These are phyloP conservation scores for Cynopterus brachyotis DNA, from an alignment of 2,113 vertebrate species.

Conservation along the genomic window DNA sequence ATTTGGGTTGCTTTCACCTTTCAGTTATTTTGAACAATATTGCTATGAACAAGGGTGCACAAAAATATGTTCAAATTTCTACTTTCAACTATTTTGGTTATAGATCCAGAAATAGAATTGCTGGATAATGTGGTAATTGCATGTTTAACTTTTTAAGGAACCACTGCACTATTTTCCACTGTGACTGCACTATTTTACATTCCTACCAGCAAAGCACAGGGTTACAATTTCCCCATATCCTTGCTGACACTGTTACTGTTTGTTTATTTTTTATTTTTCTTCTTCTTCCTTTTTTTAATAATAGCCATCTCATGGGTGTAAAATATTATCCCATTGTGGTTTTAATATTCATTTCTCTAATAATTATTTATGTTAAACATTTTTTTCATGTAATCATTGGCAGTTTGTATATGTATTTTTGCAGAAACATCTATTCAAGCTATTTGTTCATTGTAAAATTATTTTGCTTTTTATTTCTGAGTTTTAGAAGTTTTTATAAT, in stretches of 20 bases:
- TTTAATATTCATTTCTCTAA: background rate
- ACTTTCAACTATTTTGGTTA: background rate
- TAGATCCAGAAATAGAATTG: background rate
- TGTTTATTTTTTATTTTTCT: background rate
- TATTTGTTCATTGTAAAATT: background rate
- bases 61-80: background rate
- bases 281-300: background rate
- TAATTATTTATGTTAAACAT: background rate
- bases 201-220: background rate
- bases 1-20: no score
- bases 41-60: no score
- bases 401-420: background rate
- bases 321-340: background rate
- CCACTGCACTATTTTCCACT: background rate
- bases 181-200: background rate
- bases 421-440: background rate
- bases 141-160: background rate
- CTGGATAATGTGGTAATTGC: background rate
- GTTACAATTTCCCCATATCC: background rate
- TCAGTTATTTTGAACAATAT: background rate
- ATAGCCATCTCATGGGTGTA: background rate
- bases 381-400: background rate
- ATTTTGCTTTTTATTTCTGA: background rate
- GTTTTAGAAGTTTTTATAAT: background rate
- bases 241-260: background rate